phyloP scores from a whole-genome alignment of 2,888 invertebrate genomes.

The Dioctria rufipes region DNA sequence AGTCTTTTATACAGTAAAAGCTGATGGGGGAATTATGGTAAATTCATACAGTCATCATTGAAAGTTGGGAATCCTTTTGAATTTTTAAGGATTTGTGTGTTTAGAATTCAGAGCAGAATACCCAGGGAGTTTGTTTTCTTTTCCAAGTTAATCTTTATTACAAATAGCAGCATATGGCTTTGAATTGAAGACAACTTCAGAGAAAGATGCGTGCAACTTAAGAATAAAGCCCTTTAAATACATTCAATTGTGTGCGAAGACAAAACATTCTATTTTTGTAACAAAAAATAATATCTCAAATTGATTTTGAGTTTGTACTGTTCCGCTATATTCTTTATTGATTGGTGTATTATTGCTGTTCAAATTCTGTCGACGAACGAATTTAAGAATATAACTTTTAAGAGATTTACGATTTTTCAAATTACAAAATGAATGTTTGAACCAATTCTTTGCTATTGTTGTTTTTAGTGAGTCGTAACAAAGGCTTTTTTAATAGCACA shows the following conservation, averaged over 20 bases:
- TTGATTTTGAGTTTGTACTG: conserved; percentile 25
- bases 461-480: too few species aligned
- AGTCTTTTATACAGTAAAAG: conserved; percentile 33
- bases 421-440: too few species aligned
- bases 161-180: background rate
- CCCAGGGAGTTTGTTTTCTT: background rate
- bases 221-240: background rate
- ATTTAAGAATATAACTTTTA: background rate
- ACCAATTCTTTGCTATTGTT: too few species aligned
- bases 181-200: background rate
- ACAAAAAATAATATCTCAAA: conserved; percentile 9
- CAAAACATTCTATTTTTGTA: conserved; percentile 21
- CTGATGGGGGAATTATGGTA: conserved; percentile 45
- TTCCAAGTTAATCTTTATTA: background rate
- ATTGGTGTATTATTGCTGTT: conserved; percentile 22
- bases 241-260: background rate
- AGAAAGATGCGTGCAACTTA: background rate
- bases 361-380: background rate
- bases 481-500: too few species aligned
- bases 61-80: conserved; percentile 39
- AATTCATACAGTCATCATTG: conserved; percentile 47
- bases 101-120: conserved; percentile 35
- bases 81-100: conserved; percentile 37
- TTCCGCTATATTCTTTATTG: conserved; percentile 23
- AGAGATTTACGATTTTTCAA: too few species aligned